phyloP scores from a whole-genome alignment of 2,888 invertebrate genomes.

The Stegophylla sp. region DNA sequence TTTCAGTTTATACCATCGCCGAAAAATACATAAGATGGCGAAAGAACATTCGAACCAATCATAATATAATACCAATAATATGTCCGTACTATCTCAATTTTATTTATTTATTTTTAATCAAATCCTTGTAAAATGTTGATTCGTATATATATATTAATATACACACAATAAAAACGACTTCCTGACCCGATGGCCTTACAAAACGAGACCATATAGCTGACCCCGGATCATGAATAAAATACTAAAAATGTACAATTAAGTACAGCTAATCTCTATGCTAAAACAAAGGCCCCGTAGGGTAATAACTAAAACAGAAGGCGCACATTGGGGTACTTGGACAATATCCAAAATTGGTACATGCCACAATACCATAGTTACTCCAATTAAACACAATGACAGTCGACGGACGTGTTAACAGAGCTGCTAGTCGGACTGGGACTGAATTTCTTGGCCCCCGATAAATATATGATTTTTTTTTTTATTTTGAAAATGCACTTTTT shows the following conservation, averaged over 20 bases:
- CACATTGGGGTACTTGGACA: slow-evolving; percentile 13
- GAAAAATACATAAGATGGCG: too few relatives aligned
- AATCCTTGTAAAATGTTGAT: too few relatives aligned
- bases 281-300: slow-evolving; percentile 8
- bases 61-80: too few relatives aligned
- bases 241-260: slow-evolving; percentile 28
- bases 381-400: not conserved
- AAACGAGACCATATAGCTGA: not conserved
- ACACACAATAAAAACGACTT: slow-evolving; percentile 21
- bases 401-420: not conserved
- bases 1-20: too few relatives aligned
- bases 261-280: not conserved
- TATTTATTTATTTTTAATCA: not conserved
- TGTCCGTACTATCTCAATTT: too few relatives aligned
- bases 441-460: not conserved
- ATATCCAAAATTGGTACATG: slow-evolving; percentile 26
- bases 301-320: slow-evolving; percentile 15
- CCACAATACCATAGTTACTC: not conserved
- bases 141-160: too few relatives aligned
- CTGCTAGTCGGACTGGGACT: not conserved
- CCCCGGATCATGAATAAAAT: slow-evolving; percentile 4
- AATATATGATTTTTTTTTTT: not conserved
- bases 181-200: not conserved
- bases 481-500: too few relatives aligned
- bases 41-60: too few relatives aligned